Conservation (phyloP, 2,113 vertebrate genomes). For the Cromileptes altivelis region DNA sequence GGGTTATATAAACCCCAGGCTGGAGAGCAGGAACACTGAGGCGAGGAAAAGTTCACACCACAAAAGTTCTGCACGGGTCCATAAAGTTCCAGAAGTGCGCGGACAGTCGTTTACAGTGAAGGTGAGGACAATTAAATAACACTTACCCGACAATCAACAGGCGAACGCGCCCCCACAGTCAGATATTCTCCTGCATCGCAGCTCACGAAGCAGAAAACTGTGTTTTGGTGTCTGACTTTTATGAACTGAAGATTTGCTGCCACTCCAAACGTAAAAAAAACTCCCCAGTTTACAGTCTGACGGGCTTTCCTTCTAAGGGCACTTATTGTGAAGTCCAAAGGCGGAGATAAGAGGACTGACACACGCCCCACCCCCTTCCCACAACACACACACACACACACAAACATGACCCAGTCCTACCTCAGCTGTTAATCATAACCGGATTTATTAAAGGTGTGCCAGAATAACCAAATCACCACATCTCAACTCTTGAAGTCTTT, state of each 20-base stretch:
- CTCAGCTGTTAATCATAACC: slow-evolving; percentile 20
- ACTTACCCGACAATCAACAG: slow-evolving; percentile 36
- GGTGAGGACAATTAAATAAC: background rate
- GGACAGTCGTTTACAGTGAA: background rate
- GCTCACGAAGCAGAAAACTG: background rate
- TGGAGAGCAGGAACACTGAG: background rate
- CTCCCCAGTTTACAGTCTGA: slow-evolving; percentile 1
- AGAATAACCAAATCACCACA: background rate
- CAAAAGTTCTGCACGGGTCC: background rate
- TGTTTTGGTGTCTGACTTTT: background rate
- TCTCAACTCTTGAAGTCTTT: background rate
- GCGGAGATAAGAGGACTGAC: slow-evolving; percentile 67
- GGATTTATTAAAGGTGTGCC: slow-evolving; percentile 18
- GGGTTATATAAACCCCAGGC: background rate
- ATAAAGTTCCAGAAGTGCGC: background rate
- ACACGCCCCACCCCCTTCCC: slow-evolving; percentile 62
- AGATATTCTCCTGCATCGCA: background rate
- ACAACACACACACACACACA: slow-evolving; percentile 7
- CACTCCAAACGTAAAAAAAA: slow-evolving; percentile 16
- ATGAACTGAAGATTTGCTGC: slow-evolving; percentile 5
- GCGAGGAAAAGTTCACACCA: background rate
- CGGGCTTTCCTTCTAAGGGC: slow-evolving; percentile 80
- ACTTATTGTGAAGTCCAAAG: slow-evolving; percentile 71
- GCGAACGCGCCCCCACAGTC: background rate
- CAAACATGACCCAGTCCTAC: background rate